phyloP scores from a whole-genome alignment of 2,888 invertebrate species.

The Lysandra bellargus region DNA sequence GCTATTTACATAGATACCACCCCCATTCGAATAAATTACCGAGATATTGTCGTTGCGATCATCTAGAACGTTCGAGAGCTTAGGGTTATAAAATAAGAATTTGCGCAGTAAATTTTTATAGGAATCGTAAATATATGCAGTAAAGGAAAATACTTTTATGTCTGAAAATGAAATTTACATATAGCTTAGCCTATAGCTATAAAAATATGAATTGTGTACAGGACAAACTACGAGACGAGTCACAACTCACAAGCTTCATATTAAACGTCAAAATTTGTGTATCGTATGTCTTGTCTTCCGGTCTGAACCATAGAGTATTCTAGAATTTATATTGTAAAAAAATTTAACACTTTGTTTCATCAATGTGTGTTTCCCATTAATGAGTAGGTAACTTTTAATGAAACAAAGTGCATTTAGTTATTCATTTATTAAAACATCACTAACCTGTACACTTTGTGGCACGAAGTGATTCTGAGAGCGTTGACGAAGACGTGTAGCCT shows the following conservation, averaged over 20 bases:
- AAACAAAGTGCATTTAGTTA: background rate
- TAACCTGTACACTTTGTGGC: constrained; percentile 74
- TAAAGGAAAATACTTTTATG: background rate
- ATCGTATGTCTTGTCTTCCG: no score
- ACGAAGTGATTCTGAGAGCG: constrained; percentile 71
- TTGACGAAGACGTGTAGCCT: constrained; percentile 66
- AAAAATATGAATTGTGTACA: no score
- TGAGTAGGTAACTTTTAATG: background rate
- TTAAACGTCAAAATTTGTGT: no score
- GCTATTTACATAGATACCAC: constrained; percentile 51
- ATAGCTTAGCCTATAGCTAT: background rate
- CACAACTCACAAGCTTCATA: no score
- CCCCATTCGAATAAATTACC: constrained; percentile 36
- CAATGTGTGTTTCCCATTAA: no score
- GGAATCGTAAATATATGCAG: background rate
- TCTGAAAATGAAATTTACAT: background rate
- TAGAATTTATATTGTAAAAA: no score
- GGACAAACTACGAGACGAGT: no score
- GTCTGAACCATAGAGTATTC: no score
- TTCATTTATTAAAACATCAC: constrained; percentile 40
- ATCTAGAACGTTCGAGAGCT: constrained; percentile 23
- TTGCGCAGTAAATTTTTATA: constrained; percentile 13
- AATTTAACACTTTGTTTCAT: no score
- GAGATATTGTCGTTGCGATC: constrained; percentile 32
- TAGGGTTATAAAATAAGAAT: constrained; percentile 25